Evolutionary conservation across 1,140 invertebrate species (phyloP).

Genomic region (Neodiprion fabricii): DNA sequence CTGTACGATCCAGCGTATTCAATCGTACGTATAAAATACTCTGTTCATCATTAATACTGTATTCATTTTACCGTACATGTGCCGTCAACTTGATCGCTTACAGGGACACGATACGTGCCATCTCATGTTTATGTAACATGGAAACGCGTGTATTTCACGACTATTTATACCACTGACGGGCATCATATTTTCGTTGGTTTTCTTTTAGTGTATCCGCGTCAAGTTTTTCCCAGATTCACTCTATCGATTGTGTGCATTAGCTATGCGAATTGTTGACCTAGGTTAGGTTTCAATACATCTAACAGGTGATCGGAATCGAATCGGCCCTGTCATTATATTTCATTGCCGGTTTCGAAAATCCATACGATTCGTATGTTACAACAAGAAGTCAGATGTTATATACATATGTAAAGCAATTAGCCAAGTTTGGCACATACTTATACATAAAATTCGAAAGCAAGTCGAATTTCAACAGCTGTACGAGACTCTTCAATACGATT

Average conservation of each 20-base stretch:
- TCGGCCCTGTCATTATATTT: not conserved
- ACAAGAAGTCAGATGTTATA: too few species aligned
- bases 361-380: too few species aligned
- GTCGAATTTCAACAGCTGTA: too few species aligned
- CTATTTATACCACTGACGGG: constrained; percentile 4
- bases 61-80: too few species aligned
- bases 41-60: too few species aligned
- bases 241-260: not conserved
- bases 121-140: constrained; percentile 3
- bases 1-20: constrained; percentile 4
- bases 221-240: not conserved
- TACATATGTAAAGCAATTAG: too few species aligned
- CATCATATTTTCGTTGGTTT: not conserved
- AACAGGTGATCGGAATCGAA: not conserved
- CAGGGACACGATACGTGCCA: not conserved
- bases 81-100: not conserved
- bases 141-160: not conserved
- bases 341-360: too few species aligned
- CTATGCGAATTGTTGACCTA: not conserved
- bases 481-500: too few species aligned
- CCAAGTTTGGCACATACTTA: too few species aligned
- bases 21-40: not conserved
- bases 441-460: too few species aligned
- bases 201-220: not conserved
- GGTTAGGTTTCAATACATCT: not conserved